A percentile compares a stretch with the other conserved stretches of the same genome.
These are phyloP conservation scores for Xylota segnis DNA, from an alignment of 2,888 invertebrate genomes.

Conservation along the genomic window DNA sequence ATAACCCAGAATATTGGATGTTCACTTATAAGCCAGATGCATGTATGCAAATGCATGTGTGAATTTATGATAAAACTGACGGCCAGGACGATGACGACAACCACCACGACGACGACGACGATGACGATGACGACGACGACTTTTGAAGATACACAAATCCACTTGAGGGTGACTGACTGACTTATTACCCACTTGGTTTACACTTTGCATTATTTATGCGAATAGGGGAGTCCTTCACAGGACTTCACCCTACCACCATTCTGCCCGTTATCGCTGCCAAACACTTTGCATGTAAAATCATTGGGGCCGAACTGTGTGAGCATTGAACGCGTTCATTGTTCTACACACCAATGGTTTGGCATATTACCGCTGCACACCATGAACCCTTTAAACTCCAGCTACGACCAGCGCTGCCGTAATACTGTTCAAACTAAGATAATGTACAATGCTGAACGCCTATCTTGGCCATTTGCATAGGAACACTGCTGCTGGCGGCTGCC, in stretches of 20 bases:
- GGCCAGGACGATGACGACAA: slow-evolving; percentile 27
- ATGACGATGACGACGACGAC: slow-evolving; percentile 38
- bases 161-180: slow-evolving; percentile 78
- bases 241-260: slow-evolving; percentile 40
- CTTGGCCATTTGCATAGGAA: slow-evolving; percentile 69
- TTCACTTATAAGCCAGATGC: slow-evolving; percentile 71
- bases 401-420: slow-evolving; percentile 9
- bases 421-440: slow-evolving; percentile 68
- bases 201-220: slow-evolving; percentile 78
- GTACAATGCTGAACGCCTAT: slow-evolving; percentile 63
- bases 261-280: slow-evolving; percentile 57
- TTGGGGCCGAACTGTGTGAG: slow-evolving; percentile 68
- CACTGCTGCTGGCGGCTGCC: neutral
- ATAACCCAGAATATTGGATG: slow-evolving; percentile 51
- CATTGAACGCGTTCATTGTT: slow-evolving; percentile 73
- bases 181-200: slow-evolving; percentile 78
- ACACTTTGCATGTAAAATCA: slow-evolving; percentile 74
- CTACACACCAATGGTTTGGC: slow-evolving; percentile 35
- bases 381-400: slow-evolving; percentile 10
- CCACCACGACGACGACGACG: slow-evolving; percentile 13
- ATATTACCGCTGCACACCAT: slow-evolving; percentile 20
- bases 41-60: slow-evolving; percentile 72
- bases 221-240: slow-evolving; percentile 61
- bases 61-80: slow-evolving; percentile 68
- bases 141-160: slow-evolving; percentile 74